Evolutionary conservation across 2,797 vertebrate species (phyloP).

Genomic region (Danio jaintianensis): DNA sequence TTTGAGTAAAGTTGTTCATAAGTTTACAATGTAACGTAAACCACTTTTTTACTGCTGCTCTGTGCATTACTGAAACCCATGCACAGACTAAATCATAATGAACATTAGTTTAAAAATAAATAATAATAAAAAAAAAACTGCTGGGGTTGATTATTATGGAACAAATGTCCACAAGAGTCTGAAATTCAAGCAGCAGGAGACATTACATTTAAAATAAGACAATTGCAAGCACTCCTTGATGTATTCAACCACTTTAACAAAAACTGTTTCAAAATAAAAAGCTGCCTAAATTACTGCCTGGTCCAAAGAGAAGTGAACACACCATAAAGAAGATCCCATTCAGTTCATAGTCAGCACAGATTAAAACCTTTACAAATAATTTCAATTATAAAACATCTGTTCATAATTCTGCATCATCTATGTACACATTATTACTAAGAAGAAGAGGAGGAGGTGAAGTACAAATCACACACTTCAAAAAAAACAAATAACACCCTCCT

Average conservation of each 20-base stretch:
- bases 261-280: conserved; percentile 52
- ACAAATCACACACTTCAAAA: conserved; percentile 41
- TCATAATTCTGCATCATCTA: conserved; percentile 49
- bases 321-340: conserved; percentile 28
- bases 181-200: conserved; percentile 20
- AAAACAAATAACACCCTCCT: conserved; percentile 41
- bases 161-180: not conserved
- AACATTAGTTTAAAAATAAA: conserved; percentile 18
- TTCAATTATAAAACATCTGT: conserved; percentile 46
- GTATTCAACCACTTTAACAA: conserved; percentile 29
- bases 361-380: conserved; percentile 51
- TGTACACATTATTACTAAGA: conserved; percentile 55
- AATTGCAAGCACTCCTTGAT: not conserved
- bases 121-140: not conserved
- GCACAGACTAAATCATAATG: conserved; percentile 9
- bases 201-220: conserved; percentile 33
- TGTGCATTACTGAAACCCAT: conserved; percentile 11
- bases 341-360: conserved; percentile 34
- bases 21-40: conserved; percentile 9
- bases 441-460: conserved; percentile 24
- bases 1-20: conserved; percentile 33
- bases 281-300: conserved; percentile 62
- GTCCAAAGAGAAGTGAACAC: conserved; percentile 51
- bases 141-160: conserved; percentile 5
- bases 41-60: conserved; percentile 6